A percentile compares a stretch with the other conserved stretches of the same genome.
These are phyloP conservation scores for Norana najaformis DNA, from an alignment of 2,888 invertebrate species.

Conservation along the genomic window DNA sequence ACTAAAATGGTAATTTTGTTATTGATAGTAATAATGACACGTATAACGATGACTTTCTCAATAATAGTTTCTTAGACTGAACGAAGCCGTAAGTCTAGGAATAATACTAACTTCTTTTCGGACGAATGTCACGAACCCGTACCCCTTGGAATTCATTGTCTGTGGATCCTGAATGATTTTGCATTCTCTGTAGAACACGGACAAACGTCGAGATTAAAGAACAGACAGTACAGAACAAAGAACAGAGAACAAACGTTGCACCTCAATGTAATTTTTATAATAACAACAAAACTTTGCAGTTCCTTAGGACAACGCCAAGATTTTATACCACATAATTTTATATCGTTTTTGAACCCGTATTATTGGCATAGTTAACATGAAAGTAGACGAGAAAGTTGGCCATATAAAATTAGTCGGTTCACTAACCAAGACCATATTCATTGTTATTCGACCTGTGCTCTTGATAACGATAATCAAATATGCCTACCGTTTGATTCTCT, in stretches of 20 bases:
- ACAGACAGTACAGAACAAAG: neutral
- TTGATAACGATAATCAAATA: no score
- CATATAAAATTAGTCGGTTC: neutral
- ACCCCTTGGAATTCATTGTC: conserved; percentile 97
- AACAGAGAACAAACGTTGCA: neutral
- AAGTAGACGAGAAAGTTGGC: neutral
- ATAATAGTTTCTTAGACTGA: neutral
- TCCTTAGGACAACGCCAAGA: neutral
- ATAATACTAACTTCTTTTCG: conserved; percentile 78
- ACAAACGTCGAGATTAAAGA: neutral
- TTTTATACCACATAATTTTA: neutral
- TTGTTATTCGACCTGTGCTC: no score
- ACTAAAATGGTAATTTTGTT: neutral
- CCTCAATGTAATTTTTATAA: neutral
- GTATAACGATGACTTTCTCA: neutral
- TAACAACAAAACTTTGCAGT: neutral
- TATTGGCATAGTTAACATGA: neutral
- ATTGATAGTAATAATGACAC: neutral
- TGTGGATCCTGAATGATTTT: conserved; percentile 98
- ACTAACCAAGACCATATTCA: no score
- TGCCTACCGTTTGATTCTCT: no score
- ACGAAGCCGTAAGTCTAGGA: neutral
- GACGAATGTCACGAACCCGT: conserved; percentile 98
- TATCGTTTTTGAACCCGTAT: neutral
- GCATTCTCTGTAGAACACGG: conserved; percentile 73